phyloP scores from a whole-genome alignment of 2,113 vertebrate species.

The Pycnonotus jocosus region DNA sequence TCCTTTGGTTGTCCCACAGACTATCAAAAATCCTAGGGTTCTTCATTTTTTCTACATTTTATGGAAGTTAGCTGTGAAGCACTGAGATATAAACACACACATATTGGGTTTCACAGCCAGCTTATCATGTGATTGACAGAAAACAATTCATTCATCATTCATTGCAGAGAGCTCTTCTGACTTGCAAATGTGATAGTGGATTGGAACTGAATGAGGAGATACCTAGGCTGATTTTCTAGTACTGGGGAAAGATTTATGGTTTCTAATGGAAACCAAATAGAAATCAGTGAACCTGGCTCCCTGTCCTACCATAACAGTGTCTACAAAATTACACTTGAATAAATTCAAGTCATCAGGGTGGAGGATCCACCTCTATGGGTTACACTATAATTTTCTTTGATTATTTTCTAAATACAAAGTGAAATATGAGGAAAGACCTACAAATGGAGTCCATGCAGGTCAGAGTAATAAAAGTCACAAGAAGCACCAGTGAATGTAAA shows the following conservation, averaged over 20 bases:
- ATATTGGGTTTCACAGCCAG: not conserved
- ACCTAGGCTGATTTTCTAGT: not conserved
- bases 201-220: not conserved
- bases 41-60: not conserved
- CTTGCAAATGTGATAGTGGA: conserved; percentile 33
- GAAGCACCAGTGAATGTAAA: not conserved
- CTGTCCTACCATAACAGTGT: not conserved
- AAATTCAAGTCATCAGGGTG: not conserved
- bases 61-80: not conserved
- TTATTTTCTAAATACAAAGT: not conserved
- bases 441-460: not conserved
- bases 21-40: not conserved
- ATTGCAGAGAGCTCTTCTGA: conserved; percentile 22
- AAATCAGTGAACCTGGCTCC: not conserved
- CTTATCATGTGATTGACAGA: conserved; percentile 41
- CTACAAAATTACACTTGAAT: not conserved
- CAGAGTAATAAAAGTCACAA: not conserved
- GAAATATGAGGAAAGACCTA: not conserved
- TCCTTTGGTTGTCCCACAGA: not conserved
- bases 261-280: conserved; percentile 22
- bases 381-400: not conserved
- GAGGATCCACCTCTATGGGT: not conserved
- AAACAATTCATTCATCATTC: conserved; percentile 38
- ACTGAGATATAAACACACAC: not conserved
- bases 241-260: not conserved